These are phyloP conservation scores for Octodonta nipae DNA, from an alignment of 2,888 invertebrate species.

Conservation along the genomic window DNA sequence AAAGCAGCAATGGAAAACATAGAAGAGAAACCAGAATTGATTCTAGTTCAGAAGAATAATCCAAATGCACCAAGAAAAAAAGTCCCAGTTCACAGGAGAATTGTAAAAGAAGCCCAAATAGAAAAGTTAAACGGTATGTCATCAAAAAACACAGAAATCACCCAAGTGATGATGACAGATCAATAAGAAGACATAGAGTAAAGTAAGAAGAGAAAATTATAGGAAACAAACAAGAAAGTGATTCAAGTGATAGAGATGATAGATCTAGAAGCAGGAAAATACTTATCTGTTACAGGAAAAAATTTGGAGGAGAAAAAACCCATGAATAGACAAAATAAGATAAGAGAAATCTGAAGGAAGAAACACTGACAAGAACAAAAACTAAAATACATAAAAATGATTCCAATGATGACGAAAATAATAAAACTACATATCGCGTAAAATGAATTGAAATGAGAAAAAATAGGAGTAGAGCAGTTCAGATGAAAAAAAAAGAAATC, in stretches of 20 bases:
- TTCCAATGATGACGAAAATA: neutral
- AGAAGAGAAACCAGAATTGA: too few relatives aligned
- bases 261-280: slow-evolving; percentile 3
- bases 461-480: slow-evolving; percentile 4
- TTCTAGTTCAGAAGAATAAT: too few relatives aligned
- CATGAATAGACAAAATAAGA: too few relatives aligned
- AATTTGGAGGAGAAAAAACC: too few relatives aligned
- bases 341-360: neutral
- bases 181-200: neutral
- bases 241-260: neutral
- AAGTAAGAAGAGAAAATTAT: slow-evolving; percentile 3
- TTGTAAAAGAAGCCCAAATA: too few relatives aligned
- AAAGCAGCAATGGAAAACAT: too few relatives aligned
- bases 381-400: neutral
- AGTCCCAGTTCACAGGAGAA: too few relatives aligned
- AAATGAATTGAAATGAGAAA: neutral
- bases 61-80: too few relatives aligned
- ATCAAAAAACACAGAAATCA: too few relatives aligned
- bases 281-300: too few relatives aligned
- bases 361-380: neutral
- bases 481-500: slow-evolving; percentile 2
- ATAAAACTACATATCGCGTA: neutral
- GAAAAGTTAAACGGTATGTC: too few relatives aligned
- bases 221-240: slow-evolving; percentile 3
- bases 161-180: too few relatives aligned